Conservation (phyloP, 2,888 invertebrate species). For the Neoaliturus tenellus region DNA sequence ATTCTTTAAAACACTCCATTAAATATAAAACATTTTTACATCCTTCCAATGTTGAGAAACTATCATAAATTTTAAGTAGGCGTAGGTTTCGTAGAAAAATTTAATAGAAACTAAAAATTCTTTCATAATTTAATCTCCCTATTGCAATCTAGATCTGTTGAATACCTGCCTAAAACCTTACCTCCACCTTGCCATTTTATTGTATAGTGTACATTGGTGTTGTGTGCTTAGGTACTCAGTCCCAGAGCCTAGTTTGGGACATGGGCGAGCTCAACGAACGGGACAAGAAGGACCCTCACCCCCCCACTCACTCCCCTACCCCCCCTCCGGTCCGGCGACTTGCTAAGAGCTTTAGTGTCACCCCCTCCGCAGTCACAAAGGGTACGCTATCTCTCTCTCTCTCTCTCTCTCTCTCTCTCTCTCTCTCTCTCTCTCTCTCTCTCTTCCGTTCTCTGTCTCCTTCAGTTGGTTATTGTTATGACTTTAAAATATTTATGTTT, state of each 20-base stretch:
- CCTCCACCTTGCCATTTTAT: too few relatives aligned
- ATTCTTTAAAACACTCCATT: too few relatives aligned
- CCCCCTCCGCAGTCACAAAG: constrained; percentile 82
- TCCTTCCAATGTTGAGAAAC: too few relatives aligned
- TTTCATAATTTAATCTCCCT: too few relatives aligned
- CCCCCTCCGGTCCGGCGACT: constrained; percentile 92
- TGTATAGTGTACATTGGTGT: constrained; percentile 10
- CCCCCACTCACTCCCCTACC: constrained; percentile 76
- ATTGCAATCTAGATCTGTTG: too few relatives aligned
- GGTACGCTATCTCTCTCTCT: constrained; percentile 71
- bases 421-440: too few relatives aligned
- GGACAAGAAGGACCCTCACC: constrained; percentile 47
- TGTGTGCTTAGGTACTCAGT: constrained; percentile 50
- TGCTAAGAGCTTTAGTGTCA: constrained; percentile 95
- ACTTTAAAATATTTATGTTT: neutral
- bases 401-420: neutral
- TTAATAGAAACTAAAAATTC: too few relatives aligned
- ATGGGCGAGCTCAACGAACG: constrained; percentile 33
- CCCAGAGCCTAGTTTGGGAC: constrained; percentile 54
- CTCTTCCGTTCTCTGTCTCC: too few relatives aligned
- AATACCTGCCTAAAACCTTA: too few relatives aligned
- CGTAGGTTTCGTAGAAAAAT: too few relatives aligned
- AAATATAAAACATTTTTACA: too few relatives aligned
- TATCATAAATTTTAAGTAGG: too few relatives aligned
- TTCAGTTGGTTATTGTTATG: constrained; percentile 2